Percentiles rank a stretch among this genome's conserved stretches.
phyloP scores from a whole-genome alignment of 2,113 vertebrate genomes.

The Coracopsis vasa region DNA sequence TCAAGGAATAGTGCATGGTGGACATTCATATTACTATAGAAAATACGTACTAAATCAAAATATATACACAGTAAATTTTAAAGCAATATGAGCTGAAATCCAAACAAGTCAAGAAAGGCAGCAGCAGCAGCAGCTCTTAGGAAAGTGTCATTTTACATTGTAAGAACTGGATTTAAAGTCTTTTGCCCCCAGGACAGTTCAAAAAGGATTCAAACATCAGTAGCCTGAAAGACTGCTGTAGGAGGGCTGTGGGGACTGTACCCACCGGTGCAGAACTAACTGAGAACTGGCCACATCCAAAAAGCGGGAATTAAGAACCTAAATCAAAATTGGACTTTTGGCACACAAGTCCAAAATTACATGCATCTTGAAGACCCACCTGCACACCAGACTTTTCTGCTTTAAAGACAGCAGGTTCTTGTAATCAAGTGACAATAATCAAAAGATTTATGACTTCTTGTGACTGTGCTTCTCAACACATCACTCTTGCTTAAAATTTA shows the following conservation, averaged over 20 bases:
- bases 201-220: background rate
- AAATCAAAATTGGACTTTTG: background rate
- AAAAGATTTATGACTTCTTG: background rate
- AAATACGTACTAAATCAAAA: background rate
- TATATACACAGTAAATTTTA: background rate
- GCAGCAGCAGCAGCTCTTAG: background rate
- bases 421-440: background rate
- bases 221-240: background rate
- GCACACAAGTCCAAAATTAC: fast-evolving
- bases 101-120: background rate
- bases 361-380: background rate
- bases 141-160: background rate
- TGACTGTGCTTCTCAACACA: background rate
- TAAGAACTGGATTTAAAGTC: background rate
- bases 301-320: background rate
- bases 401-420: background rate
- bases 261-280: background rate
- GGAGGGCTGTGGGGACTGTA: background rate
- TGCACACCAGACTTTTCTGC: background rate
- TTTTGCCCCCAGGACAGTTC: background rate
- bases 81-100: background rate
- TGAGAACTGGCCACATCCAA: background rate
- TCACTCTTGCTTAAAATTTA: background rate
- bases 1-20: background rate
- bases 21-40: background rate